Conservation (phyloP, 2,113 vertebrate species). For the Mirounga angustirostris region DNA sequence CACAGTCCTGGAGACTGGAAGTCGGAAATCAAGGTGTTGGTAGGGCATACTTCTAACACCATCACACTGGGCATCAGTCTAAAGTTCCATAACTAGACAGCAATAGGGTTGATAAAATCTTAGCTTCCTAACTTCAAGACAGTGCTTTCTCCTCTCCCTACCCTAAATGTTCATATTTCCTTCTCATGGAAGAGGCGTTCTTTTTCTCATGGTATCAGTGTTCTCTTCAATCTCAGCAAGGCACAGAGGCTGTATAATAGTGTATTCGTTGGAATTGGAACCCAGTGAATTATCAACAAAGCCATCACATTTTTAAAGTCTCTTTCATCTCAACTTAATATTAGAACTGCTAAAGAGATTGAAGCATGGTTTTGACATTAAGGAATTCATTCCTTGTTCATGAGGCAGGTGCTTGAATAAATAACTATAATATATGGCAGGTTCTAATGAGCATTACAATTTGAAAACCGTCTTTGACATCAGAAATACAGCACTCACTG, state of each 20-base stretch:
- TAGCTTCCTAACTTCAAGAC: neutral
- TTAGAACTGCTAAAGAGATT: neutral
- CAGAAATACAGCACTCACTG: conserved; percentile 46
- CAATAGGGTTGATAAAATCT: neutral
- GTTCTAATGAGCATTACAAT: conserved; percentile 25
- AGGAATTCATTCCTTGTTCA: neutral
- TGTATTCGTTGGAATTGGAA: neutral
- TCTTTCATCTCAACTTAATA: conserved; percentile 28
- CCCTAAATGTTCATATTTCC: neutral
- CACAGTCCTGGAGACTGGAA: neutral
- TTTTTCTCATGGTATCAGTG: neutral
- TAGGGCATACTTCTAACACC: neutral
- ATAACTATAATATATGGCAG: neutral
- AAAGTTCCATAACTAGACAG: neutral
- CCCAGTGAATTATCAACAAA: neutral
- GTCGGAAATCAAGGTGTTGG: neutral
- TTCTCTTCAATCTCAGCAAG: neutral
- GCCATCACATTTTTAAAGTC: conserved; percentile 1
- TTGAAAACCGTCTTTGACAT: conserved; percentile 51
- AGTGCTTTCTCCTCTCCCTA: neutral
- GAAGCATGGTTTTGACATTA: neutral
- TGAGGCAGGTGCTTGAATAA: conserved; percentile 36
- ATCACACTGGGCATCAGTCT: neutral
- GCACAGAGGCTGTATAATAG: neutral
- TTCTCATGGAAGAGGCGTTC: neutral